Evolutionary conservation across 2,113 vertebrate genomes (phyloP), one percentile per base, ranked within the genome.

Genomic region (Prolemur simus): DNA sequence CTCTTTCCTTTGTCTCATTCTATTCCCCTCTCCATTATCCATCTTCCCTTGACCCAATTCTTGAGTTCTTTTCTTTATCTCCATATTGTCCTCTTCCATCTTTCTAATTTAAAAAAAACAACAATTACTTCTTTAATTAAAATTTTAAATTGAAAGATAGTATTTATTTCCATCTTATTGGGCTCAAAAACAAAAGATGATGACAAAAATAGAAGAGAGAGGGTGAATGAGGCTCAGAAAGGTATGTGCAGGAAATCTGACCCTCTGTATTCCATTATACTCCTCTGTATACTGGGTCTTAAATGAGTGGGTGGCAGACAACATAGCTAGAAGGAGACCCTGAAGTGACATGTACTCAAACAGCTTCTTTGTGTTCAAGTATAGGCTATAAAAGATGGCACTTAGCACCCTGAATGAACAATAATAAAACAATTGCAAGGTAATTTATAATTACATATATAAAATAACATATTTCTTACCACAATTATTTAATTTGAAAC

Each of bases 401-500:
- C 15, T n/a, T 47, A 95, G 18, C 10, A 91, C 63, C 64, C 0
- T 80, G n/a, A 45, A 80, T 34, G 5, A 92, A 34, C 39, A 27
- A 8, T 32, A 81, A 89, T 11, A 87, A 91, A 94, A 85, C 21
- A 95, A 63, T 29, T 78, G 11, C 52, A 17, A 74, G 32, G 23
- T 56, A n/a, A 89, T 52, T 74, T 94, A 27, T 78, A 94, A 95
- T 83, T 87, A 54, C 5, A 80, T 6, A 34, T 39, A 39, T 32
- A 66, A 88, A 64, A 45, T 92, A 92, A 58, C 7, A 18, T 69
- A 89, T 73, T 89, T 95, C 13, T 74, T 82, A 78, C 34, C 58
- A 1, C 45, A 77, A 77, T 39, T 52, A 80, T 89, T 94, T 88
- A 52, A 93, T 84, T 94, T 93, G 47, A 92, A 95, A 96, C 2